phyloP scores from a whole-genome alignment of 2,888 invertebrate genomes.

The Andrena bicolor region DNA sequence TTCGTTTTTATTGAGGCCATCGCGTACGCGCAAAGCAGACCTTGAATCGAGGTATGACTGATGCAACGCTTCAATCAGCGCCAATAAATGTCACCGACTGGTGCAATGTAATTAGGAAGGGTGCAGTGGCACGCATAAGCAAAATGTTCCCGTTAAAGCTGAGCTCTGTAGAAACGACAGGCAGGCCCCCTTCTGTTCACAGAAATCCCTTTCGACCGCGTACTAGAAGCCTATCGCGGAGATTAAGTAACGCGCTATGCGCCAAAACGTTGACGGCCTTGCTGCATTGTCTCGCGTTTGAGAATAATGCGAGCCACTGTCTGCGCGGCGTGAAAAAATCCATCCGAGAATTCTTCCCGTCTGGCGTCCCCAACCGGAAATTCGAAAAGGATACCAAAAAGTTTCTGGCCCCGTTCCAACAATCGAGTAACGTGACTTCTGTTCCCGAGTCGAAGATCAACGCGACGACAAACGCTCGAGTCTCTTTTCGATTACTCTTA shows the following conservation, averaged over 20 bases:
- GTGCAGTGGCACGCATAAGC: constrained; percentile 54
- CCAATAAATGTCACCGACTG: constrained; percentile 79
- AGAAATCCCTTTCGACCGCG: neutral
- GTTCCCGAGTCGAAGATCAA: constrained; percentile 47
- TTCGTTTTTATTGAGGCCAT: constrained; percentile 76
- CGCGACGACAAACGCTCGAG: constrained; percentile 52
- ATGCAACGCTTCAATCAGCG: constrained; percentile 79
- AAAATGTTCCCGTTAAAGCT: constrained; percentile 21
- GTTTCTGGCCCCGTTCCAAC: constrained; percentile 72
- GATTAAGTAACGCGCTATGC: neutral
- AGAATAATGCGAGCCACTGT: constrained; percentile 2
- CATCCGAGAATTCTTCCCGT: constrained; percentile 34
- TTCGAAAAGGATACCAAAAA: constrained; percentile 73
- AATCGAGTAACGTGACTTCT: constrained; percentile 58
- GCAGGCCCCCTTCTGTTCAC: too few relatives aligned
- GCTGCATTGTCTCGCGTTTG: constrained; percentile 12
- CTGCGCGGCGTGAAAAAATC: neutral
- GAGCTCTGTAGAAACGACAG: constrained; percentile 11
- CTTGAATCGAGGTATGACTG: constrained; percentile 79
- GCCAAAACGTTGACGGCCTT: neutral
- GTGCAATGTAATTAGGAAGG: constrained; percentile 78
- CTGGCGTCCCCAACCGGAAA: constrained; percentile 72
- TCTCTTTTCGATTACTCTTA: constrained; percentile 59
- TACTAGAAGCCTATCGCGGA: neutral
- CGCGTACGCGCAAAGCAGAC: constrained; percentile 69